Base-by-base conservation (phyloP, 2,888 invertebrate genomes). In the Patella ulyssiponensis region DNA sequence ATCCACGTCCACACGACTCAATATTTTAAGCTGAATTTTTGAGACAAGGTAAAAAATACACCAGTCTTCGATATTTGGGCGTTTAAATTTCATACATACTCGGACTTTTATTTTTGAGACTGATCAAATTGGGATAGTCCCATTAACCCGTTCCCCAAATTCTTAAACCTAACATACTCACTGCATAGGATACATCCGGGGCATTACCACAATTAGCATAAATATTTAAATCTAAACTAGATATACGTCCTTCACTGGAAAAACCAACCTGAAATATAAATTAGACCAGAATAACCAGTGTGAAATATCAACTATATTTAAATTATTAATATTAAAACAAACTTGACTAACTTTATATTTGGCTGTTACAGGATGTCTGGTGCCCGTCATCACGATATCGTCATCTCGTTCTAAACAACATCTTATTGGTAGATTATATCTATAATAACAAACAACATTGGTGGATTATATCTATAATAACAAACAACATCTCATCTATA, bases 351-450 rank as follows among this genome's bases (percentile, higher is more conserved):
- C 94, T 93, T 96, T 96, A 89, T 97, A 98, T 88, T 94, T 95
- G 77, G 94, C 94, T 52, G 95, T 92, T 90, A 97, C 97, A 0
- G 98, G 97, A 93, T 98, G 96, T 80, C 98, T 93, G 0, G 95
- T 95, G 5, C 97, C 98, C 0, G 95, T 95, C 88, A 95, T 94
- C 84, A 95, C 92, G 96, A 98, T 98, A 89, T 98, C 98, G 92
- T 97, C 97, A 85, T 97, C 96, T 78, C 98, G 93, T 90, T 98
- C 97, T 74, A 98, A 91, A 95, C 96, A 96, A 81, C 95, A 95
- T 56, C 97, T 94, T 0, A 97, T 94, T 1, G 97, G 96, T 82
- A 94, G 93, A 72, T 94, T 93, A 4, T 96, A 76, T 72, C 77
- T 69, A 54, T 56, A 5, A 73, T 17, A 58, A 56, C 23, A 44